Conservation (phyloP, 2,888 invertebrate genomes). For the Tiliacea citrago region DNA sequence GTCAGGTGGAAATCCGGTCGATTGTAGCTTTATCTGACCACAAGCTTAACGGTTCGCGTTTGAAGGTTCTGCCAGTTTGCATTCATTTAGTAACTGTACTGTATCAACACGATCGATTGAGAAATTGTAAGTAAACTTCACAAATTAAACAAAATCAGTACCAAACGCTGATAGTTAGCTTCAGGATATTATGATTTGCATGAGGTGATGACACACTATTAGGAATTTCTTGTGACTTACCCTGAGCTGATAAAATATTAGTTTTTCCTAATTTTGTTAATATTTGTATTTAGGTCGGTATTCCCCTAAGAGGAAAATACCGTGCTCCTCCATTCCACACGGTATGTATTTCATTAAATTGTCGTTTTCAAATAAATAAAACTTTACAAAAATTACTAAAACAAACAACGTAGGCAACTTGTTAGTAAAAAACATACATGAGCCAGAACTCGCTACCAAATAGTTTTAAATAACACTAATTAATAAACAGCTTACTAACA, state of each 20-base stretch:
- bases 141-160: no score
- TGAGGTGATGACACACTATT: not conserved
- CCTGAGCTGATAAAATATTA: no score
- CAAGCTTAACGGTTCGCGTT: constrained; percentile 68
- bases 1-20: constrained; percentile 83
- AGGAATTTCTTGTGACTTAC: no score
- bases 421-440: constrained; percentile 4
- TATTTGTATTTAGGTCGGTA: no score
- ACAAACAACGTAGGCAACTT: constrained; percentile 13
- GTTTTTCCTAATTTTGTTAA: no score
- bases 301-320: no score
- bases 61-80: constrained; percentile 33
- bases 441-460: constrained; percentile 31
- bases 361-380: not conserved
- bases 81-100: constrained; percentile 38
- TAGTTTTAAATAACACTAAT: constrained; percentile 64
- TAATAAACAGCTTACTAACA: constrained; percentile 55
- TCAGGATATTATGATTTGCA: not conserved
- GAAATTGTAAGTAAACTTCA: not conserved
- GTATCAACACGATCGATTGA: not conserved
- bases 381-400: constrained; percentile 3
- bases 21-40: constrained; percentile 75
- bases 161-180: no score
- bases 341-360: not conserved
- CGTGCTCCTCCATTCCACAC: no score